These are phyloP conservation scores for Timandra comae DNA, from an alignment of 2,888 invertebrate genomes.

Conservation along the genomic window DNA sequence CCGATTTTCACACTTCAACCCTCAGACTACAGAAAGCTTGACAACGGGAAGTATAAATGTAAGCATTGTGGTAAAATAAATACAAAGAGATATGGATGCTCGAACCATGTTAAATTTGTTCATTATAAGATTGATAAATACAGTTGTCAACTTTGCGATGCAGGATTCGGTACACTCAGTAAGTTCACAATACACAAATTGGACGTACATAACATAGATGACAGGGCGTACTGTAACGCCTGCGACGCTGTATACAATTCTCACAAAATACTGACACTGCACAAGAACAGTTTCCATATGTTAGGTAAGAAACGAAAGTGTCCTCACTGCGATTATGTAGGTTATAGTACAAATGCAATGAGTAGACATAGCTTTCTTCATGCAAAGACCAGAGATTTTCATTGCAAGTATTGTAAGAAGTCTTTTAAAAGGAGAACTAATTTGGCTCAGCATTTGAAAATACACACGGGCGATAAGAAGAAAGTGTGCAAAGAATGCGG, in stretches of 20 bases:
- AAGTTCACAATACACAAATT: constrained; percentile 35
- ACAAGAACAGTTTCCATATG: constrained; percentile 58
- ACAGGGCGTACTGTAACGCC: constrained; percentile 52
- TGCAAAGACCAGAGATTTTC: constrained; percentile 53
- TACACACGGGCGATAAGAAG: constrained; percentile 57
- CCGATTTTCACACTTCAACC: too few relatives aligned
- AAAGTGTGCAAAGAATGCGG: constrained; percentile 54
- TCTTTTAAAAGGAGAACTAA: constrained; percentile 54
- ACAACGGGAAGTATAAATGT: too few relatives aligned
- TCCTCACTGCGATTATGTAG: constrained; percentile 50
- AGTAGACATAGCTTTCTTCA: constrained; percentile 62
- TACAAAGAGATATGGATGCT: too few relatives aligned
- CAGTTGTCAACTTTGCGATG: too few relatives aligned
- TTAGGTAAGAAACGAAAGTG: constrained; percentile 51
- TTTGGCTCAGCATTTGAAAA: constrained; percentile 48
- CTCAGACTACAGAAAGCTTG: too few relatives aligned
- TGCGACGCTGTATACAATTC: constrained; percentile 52
- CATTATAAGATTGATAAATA: too few relatives aligned
- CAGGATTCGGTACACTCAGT: not conserved
- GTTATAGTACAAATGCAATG: constrained; percentile 42
- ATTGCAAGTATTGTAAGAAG: constrained; percentile 62
- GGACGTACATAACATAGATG: constrained; percentile 47
- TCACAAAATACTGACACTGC: constrained; percentile 41
- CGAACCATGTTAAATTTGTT: too few relatives aligned
- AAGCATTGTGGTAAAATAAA: too few relatives aligned